Conservation (phyloP, 2,888 invertebrate genomes). For the Odontomyia ornata region DNA sequence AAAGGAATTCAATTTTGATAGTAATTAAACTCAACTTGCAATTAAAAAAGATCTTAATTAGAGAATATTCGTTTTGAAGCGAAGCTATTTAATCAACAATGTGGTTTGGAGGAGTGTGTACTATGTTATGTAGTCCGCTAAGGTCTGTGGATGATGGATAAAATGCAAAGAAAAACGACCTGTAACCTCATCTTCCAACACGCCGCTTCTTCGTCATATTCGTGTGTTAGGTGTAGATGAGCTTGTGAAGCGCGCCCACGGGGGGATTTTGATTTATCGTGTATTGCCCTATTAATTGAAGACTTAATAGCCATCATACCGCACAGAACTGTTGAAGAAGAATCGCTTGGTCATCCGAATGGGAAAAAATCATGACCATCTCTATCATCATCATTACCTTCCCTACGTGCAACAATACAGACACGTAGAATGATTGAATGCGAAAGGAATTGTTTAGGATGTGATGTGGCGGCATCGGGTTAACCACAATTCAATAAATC, state of each 20-base stretch:
- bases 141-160: too few species aligned
- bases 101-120: neutral
- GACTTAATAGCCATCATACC: constrained; percentile 23
- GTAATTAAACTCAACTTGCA: constrained; percentile 25
- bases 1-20: neutral
- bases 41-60: constrained; percentile 23
- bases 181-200: too few species aligned
- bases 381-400: neutral
- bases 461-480: constrained; percentile 25
- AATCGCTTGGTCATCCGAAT: constrained; percentile 9
- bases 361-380: constrained; percentile 33
- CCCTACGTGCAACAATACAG: neutral
- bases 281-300: constrained; percentile 36
- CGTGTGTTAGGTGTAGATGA: too few species aligned
- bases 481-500: constrained; percentile 40
- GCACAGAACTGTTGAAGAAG: neutral
- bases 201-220: too few species aligned
- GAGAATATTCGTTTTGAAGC: neutral
- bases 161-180: too few species aligned
- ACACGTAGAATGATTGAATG: neutral
- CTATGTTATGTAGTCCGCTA: too few species aligned
- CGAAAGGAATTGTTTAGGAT: constrained; percentile 30
- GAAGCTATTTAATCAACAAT: constrained; percentile 15
- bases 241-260: constrained; percentile 16
- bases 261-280: constrained; percentile 38